Percentiles rank a stretch among this genome's conserved stretches.
phyloP scores from a whole-genome alignment of 2,888 invertebrate genomes.

The Eudemis profundana region DNA sequence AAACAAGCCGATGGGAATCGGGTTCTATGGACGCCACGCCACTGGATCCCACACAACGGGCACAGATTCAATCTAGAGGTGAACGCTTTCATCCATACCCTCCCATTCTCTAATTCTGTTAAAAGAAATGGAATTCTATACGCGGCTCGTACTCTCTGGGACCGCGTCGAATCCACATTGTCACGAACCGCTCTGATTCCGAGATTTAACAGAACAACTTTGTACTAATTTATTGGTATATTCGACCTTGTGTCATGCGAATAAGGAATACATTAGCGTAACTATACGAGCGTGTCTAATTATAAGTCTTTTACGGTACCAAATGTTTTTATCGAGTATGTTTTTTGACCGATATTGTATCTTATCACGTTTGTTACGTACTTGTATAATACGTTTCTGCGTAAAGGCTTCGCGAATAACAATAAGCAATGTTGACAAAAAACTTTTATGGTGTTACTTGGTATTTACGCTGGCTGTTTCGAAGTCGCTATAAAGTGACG shows the following conservation, averaged over 20 bases:
- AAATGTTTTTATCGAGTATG: conserved; percentile 21
- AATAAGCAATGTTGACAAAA: conserved; percentile 12
- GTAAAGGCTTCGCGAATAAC: conserved; percentile 8
- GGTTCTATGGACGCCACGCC: no score
- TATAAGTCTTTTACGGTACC: conserved; percentile 26
- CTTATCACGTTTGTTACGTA: conserved; percentile 30
- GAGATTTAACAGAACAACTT: conserved; percentile 20
- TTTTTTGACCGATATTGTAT: conserved; percentile 39
- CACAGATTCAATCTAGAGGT: conserved; percentile 15
- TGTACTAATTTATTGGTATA: conserved; percentile 7
- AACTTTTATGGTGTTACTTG: conserved; percentile 12
- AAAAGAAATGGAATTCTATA: conserved; percentile 28
- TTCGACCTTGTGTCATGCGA: conserved; percentile 35
- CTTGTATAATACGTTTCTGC: conserved; percentile 11
- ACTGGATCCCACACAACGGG: conserved; percentile 24
- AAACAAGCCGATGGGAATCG: no score
- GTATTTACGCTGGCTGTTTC: conserved; percentile 12
- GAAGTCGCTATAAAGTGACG: conserved; percentile 1
- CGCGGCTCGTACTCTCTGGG: conserved; percentile 7
- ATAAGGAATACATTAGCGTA: conserved; percentile 31
- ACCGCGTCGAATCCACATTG: conserved; percentile 35
- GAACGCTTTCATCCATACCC: conserved; percentile 7
- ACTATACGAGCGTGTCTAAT: conserved; percentile 40
- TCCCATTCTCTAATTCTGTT: conserved; percentile 6
- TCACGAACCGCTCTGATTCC: conserved; percentile 41